Evolutionary conservation across 2,797 vertebrate species (phyloP).

Genomic region (Anomalospiza imberbis): DNA sequence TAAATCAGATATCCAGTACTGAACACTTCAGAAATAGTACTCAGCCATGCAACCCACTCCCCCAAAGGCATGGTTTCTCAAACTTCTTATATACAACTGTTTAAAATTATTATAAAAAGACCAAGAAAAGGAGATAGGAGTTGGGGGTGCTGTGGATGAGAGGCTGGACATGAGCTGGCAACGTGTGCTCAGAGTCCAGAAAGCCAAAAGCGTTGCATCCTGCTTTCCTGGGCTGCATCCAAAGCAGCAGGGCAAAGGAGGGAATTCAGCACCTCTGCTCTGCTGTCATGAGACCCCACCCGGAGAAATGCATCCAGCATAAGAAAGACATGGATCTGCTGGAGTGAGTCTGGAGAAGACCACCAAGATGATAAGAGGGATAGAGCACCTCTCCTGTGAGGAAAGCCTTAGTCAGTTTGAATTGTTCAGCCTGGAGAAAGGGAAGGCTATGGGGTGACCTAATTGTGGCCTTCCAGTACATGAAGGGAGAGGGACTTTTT

Average conservation of each 20-base stretch:
- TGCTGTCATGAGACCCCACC: background rate
- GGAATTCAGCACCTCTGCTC: background rate
- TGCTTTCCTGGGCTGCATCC: background rate
- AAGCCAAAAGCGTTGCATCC: background rate
- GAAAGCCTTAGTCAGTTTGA: background rate
- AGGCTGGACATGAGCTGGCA: background rate
- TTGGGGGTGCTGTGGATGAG: background rate
- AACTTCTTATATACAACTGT: background rate
- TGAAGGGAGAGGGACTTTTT: background rate
- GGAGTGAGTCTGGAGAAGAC: background rate
- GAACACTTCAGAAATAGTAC: background rate
- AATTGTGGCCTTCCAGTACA: background rate
- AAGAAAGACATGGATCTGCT: background rate
- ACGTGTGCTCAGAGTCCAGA: rapidly evolving
- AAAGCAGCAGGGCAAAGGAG: background rate
- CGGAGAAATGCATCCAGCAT: background rate
- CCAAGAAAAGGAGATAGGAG: background rate
- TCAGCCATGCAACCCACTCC: background rate
- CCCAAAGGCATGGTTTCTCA: background rate
- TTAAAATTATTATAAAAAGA: background rate
- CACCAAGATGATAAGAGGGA: too few relatives aligned
- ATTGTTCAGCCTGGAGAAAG: background rate
- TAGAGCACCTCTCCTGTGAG: background rate
- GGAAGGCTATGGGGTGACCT: background rate
- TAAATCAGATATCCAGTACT: background rate